Evolutionary conservation across 35 echinoderm and acorn worm genomes (phyloP).

Genomic region (Apostichopus californicus): DNA sequence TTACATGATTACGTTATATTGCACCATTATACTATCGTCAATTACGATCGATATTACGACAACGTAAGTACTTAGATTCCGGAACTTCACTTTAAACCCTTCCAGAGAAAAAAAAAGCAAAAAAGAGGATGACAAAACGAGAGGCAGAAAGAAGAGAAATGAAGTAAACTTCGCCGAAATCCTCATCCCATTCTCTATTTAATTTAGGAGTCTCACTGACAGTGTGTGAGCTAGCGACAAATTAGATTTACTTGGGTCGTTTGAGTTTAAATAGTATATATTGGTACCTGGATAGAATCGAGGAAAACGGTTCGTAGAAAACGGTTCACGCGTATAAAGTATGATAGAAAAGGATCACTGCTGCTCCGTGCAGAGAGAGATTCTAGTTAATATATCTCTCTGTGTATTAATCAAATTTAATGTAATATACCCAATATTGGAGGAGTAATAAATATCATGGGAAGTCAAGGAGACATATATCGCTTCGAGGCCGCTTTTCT

Average conservation of each 20-base stretch:
- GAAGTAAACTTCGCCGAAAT: background rate
- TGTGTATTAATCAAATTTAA: conserved; percentile 16
- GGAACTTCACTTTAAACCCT: no score
- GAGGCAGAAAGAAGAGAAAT: no score
- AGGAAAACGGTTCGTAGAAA: background rate
- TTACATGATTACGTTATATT: no score
- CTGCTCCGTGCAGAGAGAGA: background rate
- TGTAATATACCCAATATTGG: background rate
- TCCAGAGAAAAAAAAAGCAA: no score
- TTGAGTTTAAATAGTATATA: background rate
- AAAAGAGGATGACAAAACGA: no score
- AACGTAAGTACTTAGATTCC: no score
- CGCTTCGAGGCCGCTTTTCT: background rate
- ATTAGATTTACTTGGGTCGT: conserved; percentile 34
- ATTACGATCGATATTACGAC: no score
- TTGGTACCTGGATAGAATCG: conserved; percentile 17
- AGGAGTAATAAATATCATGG: background rate
- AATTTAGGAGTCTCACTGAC: conserved; percentile 17
- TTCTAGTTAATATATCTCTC: background rate
- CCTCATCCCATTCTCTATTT: conserved; percentile 17
- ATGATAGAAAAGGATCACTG: background rate
- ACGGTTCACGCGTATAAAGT: background rate
- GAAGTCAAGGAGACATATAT: background rate
- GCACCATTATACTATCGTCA: no score
- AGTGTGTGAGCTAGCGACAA: conserved; percentile 39